Percentiles rank a stretch among this genome's conserved stretches.
Evolutionary conservation across 2,113 vertebrate genomes (phyloP).

Genomic region (Psophia crepitans): DNA sequence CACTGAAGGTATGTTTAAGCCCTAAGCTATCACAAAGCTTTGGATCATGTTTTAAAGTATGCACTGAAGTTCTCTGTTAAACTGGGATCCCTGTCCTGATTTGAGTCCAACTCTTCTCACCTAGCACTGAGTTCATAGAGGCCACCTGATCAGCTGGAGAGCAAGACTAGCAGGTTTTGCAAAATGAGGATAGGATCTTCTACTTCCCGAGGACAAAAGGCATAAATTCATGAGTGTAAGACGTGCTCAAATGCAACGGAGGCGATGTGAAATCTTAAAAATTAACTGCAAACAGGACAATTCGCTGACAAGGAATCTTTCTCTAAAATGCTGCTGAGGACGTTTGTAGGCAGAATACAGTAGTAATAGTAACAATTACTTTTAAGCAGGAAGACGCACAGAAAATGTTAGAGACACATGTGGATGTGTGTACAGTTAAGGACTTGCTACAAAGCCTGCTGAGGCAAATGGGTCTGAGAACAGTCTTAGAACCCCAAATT

Average conservation of each 20-base stretch:
- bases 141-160: neutral
- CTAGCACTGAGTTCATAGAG: neutral
- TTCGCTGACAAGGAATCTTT: neutral
- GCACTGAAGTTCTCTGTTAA: neutral
- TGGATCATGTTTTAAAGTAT: neutral
- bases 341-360: neutral
- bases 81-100: neutral
- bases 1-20: neutral
- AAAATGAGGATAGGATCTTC: neutral
- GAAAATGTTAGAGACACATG: neutral
- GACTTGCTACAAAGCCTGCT: neutral
- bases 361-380: neutral
- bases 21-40: neutral
- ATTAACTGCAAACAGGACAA: neutral
- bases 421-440: neutral
- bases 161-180: neutral
- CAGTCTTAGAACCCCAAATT: neutral
- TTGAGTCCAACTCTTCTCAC: neutral
- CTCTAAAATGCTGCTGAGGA: neutral
- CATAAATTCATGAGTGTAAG: neutral
- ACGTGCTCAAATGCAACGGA: neutral
- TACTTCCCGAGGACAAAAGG: neutral
- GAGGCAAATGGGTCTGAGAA: neutral
- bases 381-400: neutral
- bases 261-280: neutral